Conservation (phyloP, 2,113 vertebrate genomes). For the Phrynocephalus versicolor region DNA sequence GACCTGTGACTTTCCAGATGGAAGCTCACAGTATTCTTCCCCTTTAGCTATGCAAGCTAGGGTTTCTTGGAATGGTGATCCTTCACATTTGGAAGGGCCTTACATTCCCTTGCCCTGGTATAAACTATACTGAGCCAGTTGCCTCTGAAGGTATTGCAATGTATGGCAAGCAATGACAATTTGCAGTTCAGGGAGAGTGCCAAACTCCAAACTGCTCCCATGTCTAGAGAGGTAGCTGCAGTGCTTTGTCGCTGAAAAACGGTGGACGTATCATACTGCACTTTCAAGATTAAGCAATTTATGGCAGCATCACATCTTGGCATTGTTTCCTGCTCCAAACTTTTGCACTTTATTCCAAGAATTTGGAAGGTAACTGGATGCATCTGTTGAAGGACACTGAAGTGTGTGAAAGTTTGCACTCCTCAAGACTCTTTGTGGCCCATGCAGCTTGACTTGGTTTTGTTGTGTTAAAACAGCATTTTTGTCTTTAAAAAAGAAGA, state of each 20-base stretch:
- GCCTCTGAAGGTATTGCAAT: no score
- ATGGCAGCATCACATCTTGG: neutral
- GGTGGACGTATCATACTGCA: neutral
- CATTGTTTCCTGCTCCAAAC: neutral
- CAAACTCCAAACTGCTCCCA: neutral
- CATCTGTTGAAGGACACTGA: neutral
- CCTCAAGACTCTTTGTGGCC: neutral
- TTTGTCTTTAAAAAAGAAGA: no score
- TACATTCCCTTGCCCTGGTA: no score
- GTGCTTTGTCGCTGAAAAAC: neutral
- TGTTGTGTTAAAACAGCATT: no score
- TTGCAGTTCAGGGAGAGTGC: conserved; percentile 12
- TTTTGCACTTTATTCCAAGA: neutral
- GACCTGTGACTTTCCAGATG: neutral
- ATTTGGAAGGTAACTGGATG: neutral
- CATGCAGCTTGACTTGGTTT: neutral
- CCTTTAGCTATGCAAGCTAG: neutral
- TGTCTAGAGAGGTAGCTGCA: neutral
- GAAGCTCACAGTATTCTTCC: neutral
- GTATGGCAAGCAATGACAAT: no score
- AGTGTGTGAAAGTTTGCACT: neutral
- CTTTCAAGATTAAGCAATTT: neutral
- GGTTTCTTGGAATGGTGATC: neutral
- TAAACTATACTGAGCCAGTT: no score
- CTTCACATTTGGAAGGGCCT: neutral